A percentile compares a stretch with the other conserved stretches of the same genome.
Evolutionary conservation across 2,113 vertebrate species (phyloP).

Genomic region (Epinephelus lanceolatus): DNA sequence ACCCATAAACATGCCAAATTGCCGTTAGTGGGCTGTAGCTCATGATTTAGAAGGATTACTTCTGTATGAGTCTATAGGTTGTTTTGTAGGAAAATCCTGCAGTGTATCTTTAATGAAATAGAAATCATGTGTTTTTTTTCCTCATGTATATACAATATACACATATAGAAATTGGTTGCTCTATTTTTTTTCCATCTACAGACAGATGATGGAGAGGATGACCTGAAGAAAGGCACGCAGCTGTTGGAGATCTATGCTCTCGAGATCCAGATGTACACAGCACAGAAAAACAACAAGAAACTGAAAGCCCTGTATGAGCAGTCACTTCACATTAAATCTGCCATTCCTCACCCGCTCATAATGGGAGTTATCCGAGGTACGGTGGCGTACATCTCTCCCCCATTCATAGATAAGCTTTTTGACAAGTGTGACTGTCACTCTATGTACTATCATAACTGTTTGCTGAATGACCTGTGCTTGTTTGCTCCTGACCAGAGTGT

Average conservation of each 20-base stretch:
- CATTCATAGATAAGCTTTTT: not conserved
- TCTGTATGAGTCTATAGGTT: no score
- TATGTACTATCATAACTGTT: not conserved
- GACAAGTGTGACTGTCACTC: not conserved
- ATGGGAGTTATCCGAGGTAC: slow-evolving; percentile 99
- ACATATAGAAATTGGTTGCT: not conserved
- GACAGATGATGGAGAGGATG: slow-evolving; percentile 99
- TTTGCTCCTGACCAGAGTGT: slow-evolving; percentile 89
- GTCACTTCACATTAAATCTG: slow-evolving; percentile 99
- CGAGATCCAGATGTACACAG: slow-evolving; percentile 99
- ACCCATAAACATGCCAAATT: no score
- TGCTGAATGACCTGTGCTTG: slow-evolving; percentile 18
- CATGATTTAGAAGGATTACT: no score
- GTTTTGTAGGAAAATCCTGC: no score
- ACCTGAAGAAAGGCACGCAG: slow-evolving; percentile 98
- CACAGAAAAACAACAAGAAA: slow-evolving; percentile 99
- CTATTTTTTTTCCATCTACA: slow-evolving; percentile 72
- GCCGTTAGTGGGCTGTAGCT: no score
- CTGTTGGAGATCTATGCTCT: slow-evolving; percentile 98
- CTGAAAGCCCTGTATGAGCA: slow-evolving; percentile 99
- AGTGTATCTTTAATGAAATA: no score
- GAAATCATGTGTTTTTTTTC: not conserved
- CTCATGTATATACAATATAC: not conserved
- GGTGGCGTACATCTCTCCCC: not conserved
- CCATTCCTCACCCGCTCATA: slow-evolving; percentile 98